phyloP scores from a whole-genome alignment of 2,888 invertebrate genomes.

The Anaspis maculata region DNA sequence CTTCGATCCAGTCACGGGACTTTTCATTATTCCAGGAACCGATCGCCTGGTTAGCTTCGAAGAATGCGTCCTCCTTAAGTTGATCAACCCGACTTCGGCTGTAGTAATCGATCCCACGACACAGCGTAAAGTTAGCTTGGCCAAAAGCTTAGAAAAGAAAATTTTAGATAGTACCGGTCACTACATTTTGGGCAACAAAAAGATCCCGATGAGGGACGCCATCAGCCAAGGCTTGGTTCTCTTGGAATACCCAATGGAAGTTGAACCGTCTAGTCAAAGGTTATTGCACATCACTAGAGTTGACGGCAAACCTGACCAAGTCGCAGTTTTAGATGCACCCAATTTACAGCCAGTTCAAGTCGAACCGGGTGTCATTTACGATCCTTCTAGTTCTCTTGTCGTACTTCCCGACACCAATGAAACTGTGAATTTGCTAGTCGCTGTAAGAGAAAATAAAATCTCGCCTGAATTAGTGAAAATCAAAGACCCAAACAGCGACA shows the following conservation, averaged over 20 bases:
- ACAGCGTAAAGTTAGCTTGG: constrained; percentile 58
- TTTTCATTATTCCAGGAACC: constrained; percentile 80
- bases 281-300: constrained; percentile 66
- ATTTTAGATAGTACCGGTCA: constrained; percentile 72
- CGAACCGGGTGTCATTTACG: constrained; percentile 64
- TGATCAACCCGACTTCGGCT: constrained; percentile 79
- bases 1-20: constrained; percentile 75
- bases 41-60: constrained; percentile 76
- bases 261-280: constrained; percentile 48
- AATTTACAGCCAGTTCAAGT: constrained; percentile 62
- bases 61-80: constrained; percentile 77
- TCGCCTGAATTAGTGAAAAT: constrained; percentile 61
- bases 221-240: constrained; percentile 58
- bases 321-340: constrained; percentile 49
- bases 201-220: constrained; percentile 66
- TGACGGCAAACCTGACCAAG: constrained; percentile 61
- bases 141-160: constrained; percentile 67
- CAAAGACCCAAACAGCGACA: constrained; percentile 59
- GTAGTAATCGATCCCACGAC: constrained; percentile 70
- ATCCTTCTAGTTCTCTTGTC: constrained; percentile 67
- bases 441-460: constrained; percentile 68
- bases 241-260: constrained; percentile 47
- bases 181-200: constrained; percentile 50
- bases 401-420: constrained; percentile 63
- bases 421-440: constrained; percentile 64